phyloP scores from a whole-genome alignment of 2,797 vertebrate genomes.

The Lerista edwardsae region DNA sequence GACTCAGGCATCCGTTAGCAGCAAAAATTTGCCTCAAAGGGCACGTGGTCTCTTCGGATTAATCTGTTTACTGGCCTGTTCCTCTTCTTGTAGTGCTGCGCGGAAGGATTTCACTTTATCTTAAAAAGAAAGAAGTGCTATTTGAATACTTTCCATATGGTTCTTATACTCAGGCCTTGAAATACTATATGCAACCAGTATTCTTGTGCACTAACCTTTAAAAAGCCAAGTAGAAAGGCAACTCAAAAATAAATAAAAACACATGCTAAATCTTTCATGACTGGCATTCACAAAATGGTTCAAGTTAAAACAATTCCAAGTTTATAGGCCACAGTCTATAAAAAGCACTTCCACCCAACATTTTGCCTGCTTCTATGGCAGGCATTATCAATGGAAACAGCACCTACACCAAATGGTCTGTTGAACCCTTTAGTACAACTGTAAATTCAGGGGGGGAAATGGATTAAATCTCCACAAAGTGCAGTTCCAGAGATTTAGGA shows the following conservation, averaged over 20 bases:
- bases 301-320: too few species aligned
- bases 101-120: conserved; percentile 99
- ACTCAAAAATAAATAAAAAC: neutral
- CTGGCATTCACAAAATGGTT: too few species aligned
- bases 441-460: too few species aligned
- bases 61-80: conserved; percentile 97
- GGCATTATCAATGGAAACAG: too few species aligned
- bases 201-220: neutral
- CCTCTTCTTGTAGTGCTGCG: conserved; percentile 91
- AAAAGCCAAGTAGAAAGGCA: neutral
- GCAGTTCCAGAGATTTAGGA: too few species aligned
- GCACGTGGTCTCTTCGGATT: conserved; percentile 91
- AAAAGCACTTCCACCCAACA: too few species aligned
- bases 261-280: too few species aligned
- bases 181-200: neutral
- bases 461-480: too few species aligned
- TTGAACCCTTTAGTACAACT: too few species aligned
- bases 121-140: conserved; percentile 67
- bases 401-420: too few species aligned
- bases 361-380: too few species aligned
- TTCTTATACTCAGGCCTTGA: neutral
- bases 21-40: conserved; percentile 76
- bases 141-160: neutral
- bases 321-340: too few species aligned
- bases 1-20: conserved; percentile 73